phyloP scores from a whole-genome alignment of 2,113 vertebrate genomes.

The Epinephelus moara region DNA sequence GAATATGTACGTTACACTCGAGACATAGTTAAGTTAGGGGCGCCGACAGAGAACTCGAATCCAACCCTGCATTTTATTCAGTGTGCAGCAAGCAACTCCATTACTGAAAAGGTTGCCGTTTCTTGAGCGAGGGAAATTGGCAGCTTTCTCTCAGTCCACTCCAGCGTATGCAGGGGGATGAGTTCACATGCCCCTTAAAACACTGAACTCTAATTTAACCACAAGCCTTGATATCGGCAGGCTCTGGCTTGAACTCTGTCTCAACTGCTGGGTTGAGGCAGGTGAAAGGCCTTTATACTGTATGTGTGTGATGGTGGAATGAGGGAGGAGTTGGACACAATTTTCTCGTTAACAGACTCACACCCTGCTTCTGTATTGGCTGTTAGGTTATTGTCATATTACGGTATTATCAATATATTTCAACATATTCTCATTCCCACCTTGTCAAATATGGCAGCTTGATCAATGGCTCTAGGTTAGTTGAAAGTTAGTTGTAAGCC shows the following conservation, averaged over 20 bases:
- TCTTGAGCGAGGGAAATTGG: conserved; percentile 19
- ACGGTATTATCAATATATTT: not conserved
- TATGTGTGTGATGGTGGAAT: not conserved
- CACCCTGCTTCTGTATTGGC: not conserved
- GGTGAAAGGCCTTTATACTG: conserved; percentile 13
- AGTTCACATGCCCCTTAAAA: conserved; percentile 45
- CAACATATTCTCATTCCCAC: no score
- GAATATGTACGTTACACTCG: conserved; percentile 47
- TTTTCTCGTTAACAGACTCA: conserved; percentile 2
- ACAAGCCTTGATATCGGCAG: conserved; percentile 9
- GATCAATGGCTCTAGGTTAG: no score
- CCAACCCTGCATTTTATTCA: not conserved
- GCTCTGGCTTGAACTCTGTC: not conserved
- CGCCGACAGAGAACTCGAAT: conserved; percentile 19
- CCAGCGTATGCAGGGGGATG: conserved; percentile 11
- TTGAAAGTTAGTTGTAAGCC: no score
- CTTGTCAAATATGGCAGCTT: no score
- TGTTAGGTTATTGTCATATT: conserved; percentile 6
- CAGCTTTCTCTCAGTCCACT: conserved; percentile 19
- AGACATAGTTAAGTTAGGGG: conserved; percentile 21
- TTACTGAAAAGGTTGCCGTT: conserved; percentile 36
- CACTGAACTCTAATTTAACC: conserved; percentile 47
- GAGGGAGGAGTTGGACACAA: not conserved
- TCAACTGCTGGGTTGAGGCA: no score
- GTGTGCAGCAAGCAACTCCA: conserved; percentile 26